These are phyloP conservation scores for Hoplodrina ambigua DNA, from an alignment of 2,888 invertebrate genomes.

Conservation along the genomic window DNA sequence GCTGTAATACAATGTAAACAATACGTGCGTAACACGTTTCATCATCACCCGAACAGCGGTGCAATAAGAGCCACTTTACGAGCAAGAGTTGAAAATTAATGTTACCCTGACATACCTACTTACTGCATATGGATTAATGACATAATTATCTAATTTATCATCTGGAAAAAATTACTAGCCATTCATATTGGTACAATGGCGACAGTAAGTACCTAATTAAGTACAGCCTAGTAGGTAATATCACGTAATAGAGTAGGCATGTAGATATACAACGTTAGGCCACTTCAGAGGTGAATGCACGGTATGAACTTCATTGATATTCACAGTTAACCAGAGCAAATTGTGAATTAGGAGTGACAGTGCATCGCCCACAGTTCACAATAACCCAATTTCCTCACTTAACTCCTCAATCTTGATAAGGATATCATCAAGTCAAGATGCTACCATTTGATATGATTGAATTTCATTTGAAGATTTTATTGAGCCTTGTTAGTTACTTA, in stretches of 20 bases:
- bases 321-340: conserved; percentile 30
- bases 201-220: conserved; percentile 4
- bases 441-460: conserved; percentile 26
- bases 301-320: conserved; percentile 30
- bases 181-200: conserved; percentile 6
- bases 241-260: neutral
- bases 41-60: too few relatives aligned
- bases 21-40: too few relatives aligned
- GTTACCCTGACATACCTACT: too few relatives aligned
- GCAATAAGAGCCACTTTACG: too few relatives aligned
- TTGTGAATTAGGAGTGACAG: conserved; percentile 49
- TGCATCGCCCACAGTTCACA: conserved; percentile 41
- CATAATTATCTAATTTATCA: conserved; percentile 15
- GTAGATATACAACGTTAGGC: conserved; percentile 3
- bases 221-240: conserved; percentile 7
- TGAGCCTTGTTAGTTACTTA: conserved; percentile 1
- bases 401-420: conserved; percentile 38
- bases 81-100: neutral
- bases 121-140: neutral
- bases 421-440: conserved; percentile 45
- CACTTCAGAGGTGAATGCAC: conserved; percentile 36
- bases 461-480: conserved; percentile 22
- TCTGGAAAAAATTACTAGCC: conserved; percentile 6
- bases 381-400: conserved; percentile 54
- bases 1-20: too few relatives aligned